These are phyloP conservation scores for Protodeltote pygarga DNA, from an alignment of 2,888 invertebrate genomes.

Conservation along the genomic window DNA sequence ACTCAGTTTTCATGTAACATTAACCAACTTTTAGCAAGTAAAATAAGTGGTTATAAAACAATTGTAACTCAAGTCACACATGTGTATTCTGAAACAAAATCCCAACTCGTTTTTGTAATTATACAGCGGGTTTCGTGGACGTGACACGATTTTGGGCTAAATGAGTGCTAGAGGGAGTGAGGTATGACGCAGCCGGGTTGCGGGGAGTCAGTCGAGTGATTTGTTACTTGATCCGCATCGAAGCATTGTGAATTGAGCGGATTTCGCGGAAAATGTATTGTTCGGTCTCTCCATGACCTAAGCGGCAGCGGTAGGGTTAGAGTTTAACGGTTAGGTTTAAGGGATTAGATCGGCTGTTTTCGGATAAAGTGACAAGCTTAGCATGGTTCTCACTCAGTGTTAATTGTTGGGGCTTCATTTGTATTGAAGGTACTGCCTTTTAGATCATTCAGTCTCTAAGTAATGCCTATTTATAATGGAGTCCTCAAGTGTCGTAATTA, in stretches of 20 bases:
- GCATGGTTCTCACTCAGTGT: slow-evolving; percentile 26
- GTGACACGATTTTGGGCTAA: slow-evolving; percentile 61
- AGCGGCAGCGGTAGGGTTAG: slow-evolving; percentile 47
- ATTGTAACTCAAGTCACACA: slow-evolving; percentile 44
- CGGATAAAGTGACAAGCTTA: slow-evolving; percentile 46
- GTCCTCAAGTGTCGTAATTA: too few species aligned
- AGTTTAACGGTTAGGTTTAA: slow-evolving; percentile 46
- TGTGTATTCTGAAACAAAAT: slow-evolving; percentile 47
- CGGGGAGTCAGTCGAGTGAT: slow-evolving; percentile 47
- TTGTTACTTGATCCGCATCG: slow-evolving; percentile 54
- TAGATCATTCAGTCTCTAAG: too few species aligned
- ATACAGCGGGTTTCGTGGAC: slow-evolving; percentile 56
- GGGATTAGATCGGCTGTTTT: slow-evolving; percentile 39
- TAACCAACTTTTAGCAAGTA: slow-evolving; percentile 19
- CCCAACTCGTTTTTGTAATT: slow-evolving; percentile 64
- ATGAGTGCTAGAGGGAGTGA: slow-evolving; percentile 46
- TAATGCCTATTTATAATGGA: too few species aligned
- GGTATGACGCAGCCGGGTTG: slow-evolving; percentile 10
- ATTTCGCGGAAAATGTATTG: slow-evolving; percentile 50
- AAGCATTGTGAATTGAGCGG: slow-evolving; percentile 55
- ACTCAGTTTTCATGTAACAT: slow-evolving; percentile 13
- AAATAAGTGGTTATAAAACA: slow-evolving; percentile 31
- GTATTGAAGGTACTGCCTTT: background rate
- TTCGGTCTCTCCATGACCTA: slow-evolving; percentile 55
- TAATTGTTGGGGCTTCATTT: slow-evolving; percentile 26